Percentiles rank a stretch among this genome's conserved stretches.
These are phyloP conservation scores for Noctua comes DNA, from an alignment of 2,888 invertebrate genomes.

Conservation along the genomic window DNA sequence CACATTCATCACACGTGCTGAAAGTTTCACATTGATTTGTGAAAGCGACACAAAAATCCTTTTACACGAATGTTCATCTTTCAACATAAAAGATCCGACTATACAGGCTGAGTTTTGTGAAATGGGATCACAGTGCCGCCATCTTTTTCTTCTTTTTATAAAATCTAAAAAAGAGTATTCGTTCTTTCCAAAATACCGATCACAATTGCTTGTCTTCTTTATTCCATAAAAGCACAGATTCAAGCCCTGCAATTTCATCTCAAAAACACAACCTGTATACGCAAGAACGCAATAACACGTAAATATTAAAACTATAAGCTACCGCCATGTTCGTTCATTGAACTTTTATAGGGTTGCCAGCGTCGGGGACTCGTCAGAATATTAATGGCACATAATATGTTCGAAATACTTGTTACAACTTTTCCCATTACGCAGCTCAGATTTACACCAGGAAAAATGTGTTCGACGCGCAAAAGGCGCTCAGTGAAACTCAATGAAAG, in stretches of 20 bases:
- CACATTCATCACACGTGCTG: slow-evolving; percentile 35
- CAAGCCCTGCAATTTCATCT: not conserved
- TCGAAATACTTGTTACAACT: slow-evolving; percentile 89
- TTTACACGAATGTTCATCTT: slow-evolving; percentile 57
- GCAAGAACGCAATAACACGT: slow-evolving; percentile 53
- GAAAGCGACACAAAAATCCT: slow-evolving; percentile 61
- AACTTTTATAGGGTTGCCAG: slow-evolving; percentile 84
- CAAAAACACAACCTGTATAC: slow-evolving; percentile 6
- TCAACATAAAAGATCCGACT: slow-evolving; percentile 49
- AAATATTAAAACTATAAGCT: slow-evolving; percentile 75
- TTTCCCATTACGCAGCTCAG: slow-evolving; percentile 88
- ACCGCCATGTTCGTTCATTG: slow-evolving; percentile 78
- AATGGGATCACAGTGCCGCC: not conserved
- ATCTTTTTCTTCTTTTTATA: not conserved
- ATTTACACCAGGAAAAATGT: slow-evolving; percentile 85
- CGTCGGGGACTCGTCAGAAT: slow-evolving; percentile 85
- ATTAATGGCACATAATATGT: slow-evolving; percentile 89
- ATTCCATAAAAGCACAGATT: not conserved
- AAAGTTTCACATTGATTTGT: slow-evolving; percentile 58
- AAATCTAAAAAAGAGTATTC: not conserved
- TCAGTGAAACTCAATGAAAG: slow-evolving; percentile 81
- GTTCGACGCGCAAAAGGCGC: slow-evolving; percentile 78
- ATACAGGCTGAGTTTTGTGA: slow-evolving; percentile 14
- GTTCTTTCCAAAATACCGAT: not conserved
- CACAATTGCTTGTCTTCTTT: not conserved